phyloP scores from a whole-genome alignment of 2,113 vertebrate species.

The Phycodurus eques region DNA sequence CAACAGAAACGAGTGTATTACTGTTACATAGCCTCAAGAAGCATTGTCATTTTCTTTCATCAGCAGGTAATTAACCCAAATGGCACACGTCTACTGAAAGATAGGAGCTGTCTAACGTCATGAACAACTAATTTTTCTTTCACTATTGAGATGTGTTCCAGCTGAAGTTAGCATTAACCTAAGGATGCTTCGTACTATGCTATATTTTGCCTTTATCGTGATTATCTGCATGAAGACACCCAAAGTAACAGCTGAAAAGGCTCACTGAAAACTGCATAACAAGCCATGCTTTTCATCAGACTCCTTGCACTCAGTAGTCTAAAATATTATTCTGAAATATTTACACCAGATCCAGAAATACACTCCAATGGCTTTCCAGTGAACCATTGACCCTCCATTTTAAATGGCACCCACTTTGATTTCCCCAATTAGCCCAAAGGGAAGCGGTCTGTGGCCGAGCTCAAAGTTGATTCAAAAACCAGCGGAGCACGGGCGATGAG shows the following conservation, averaged over 20 bases:
- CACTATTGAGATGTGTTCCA: background rate
- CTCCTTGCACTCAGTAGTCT: background rate
- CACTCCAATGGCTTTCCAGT: slow-evolving; percentile 15
- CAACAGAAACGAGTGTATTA: background rate
- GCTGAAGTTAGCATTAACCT: background rate
- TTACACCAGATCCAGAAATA: slow-evolving; percentile 20
- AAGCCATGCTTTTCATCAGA: background rate
- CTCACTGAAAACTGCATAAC: background rate
- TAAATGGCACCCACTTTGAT: slow-evolving; percentile 41
- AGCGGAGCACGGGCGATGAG: slow-evolving; percentile 24
- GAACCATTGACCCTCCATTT: slow-evolving; percentile 29
- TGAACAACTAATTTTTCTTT: background rate
- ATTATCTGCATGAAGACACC: background rate
- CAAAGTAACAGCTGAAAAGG: background rate
- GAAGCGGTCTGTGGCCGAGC: slow-evolving; percentile 35
- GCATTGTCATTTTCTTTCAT: slow-evolving; percentile 45
- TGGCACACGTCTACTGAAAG: slow-evolving; percentile 1
- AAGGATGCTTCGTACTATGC: no score
- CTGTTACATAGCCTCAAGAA: slow-evolving; percentile 15
- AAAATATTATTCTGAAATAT: slow-evolving; percentile 20
- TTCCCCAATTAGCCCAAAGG: slow-evolving; percentile 28
- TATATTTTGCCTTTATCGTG: background rate
- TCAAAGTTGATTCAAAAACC: slow-evolving; percentile 41
- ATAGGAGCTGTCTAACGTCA: background rate
- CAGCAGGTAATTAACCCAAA: slow-evolving; percentile 24